Conservation (phyloP, 2,888 invertebrate genomes). For the Caenorhabditis plicata region DNA sequence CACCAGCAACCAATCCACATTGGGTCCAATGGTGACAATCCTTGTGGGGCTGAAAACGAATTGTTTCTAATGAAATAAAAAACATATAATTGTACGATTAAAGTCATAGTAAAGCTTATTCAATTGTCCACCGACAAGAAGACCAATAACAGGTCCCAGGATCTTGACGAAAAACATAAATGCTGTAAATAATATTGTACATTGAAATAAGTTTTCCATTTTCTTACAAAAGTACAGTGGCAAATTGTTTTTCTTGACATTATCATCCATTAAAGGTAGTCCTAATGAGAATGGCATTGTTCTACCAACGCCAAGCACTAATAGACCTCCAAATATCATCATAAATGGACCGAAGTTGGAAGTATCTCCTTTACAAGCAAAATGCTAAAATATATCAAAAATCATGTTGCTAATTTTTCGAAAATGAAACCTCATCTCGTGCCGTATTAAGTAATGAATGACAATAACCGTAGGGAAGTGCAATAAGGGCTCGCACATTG, state of each 20-base stretch:
- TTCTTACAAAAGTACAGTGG: constrained; percentile 63
- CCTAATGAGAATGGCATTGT: constrained; percentile 66
- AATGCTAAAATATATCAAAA: no score
- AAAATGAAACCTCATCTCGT: no score
- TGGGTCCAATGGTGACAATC: constrained; percentile 66
- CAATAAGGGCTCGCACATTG: constrained; percentile 38
- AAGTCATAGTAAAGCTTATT: constrained; percentile 63
- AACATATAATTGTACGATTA: no score
- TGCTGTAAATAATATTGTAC: constrained; percentile 43
- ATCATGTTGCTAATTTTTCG: no score
- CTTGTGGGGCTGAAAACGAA: constrained; percentile 58
- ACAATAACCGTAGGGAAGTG: constrained; percentile 58
- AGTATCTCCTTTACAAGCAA: constrained; percentile 39
- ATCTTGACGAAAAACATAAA: constrained; percentile 65
- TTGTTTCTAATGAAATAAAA: neutral
- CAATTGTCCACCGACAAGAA: constrained; percentile 59
- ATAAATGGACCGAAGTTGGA: constrained; percentile 58
- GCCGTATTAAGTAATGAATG: constrained; percentile 47
- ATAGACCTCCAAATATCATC: constrained; percentile 63
- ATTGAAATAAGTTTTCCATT: neutral
- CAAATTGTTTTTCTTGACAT: constrained; percentile 62
- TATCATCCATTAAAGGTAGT: constrained; percentile 65
- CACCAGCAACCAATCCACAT: constrained; percentile 69
- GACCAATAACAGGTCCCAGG: constrained; percentile 64
- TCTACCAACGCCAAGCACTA: constrained; percentile 64